Percentiles rank a stretch among this genome's conserved stretches.
These are phyloP conservation scores for Choloepus didactylus DNA, from an alignment of 2,797 vertebrate species.

Conservation along the genomic window DNA sequence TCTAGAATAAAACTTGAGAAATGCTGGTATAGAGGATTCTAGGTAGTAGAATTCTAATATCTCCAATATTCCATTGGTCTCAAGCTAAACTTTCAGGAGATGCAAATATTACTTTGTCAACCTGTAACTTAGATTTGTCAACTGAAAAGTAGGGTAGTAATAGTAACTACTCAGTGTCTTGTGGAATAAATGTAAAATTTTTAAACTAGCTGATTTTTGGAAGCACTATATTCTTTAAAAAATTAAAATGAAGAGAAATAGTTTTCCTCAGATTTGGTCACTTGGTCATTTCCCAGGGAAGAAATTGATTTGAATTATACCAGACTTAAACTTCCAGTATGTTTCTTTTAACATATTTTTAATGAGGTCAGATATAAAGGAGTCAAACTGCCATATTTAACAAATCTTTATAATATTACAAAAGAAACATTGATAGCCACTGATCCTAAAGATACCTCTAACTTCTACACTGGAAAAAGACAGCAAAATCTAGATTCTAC, in stretches of 20 bases:
- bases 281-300: not conserved
- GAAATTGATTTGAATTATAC: not conserved
- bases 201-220: not conserved
- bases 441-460: not conserved
- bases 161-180: not conserved
- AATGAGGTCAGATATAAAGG: not conserved
- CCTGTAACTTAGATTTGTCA: not conserved
- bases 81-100: not conserved
- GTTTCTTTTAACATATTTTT: not conserved
- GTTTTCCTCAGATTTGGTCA: not conserved
- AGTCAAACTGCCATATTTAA: not conserved
- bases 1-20: not conserved
- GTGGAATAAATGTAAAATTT: not conserved
- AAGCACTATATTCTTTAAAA: not conserved
- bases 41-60: not conserved
- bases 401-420: not conserved
- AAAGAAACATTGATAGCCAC: not conserved
- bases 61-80: not conserved
- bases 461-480: not conserved
- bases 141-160: not conserved
- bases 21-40: not conserved
- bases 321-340: not conserved
- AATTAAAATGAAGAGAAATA: not conserved
- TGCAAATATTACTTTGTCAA: not conserved
- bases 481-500: not conserved